Base-by-base conservation (phyloP, 2,113 vertebrate species). In the Apus apus region DNA sequence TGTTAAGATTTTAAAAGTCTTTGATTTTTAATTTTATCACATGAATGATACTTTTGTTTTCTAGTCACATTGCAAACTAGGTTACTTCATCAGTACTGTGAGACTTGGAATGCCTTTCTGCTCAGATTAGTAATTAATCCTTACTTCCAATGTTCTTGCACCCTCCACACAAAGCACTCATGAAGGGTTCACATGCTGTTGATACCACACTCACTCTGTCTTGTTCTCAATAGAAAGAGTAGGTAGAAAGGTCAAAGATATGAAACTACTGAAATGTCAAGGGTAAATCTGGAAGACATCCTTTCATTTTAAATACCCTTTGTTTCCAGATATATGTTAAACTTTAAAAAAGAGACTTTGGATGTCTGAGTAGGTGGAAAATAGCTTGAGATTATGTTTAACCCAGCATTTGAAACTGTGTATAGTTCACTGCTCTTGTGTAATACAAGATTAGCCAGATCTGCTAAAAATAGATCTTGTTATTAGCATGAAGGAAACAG, bases 211-310 rank as follows among this genome's bases (percentile, higher is more conserved):
- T 80, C 0, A 0, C 50, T 82, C 85, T 34, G 27, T 54, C 50
- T 62, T n/a, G 0, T 76, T 88, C 79, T 78, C 77, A 66, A 14
- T 50, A 32, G 34, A 17, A 48, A 53, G 80, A 86, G 74, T 12
- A 34, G 76, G 65, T 51, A 92, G 85, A 97, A 97, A 96, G 89
- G 89, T 94, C 93, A 96, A 68, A 95, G 81, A 91, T 82, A 91
- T 38, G 96, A 94, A 95, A 74, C 87, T 94, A 4, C 89, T 60
- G 71, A 97, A 95, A 96, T 96, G 94, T 96, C 93, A 96, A 82
- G 77, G 70, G 78, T 94, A 94, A 95, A 50, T 70, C 71, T 87
- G 58, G 50, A 89, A 85, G 81, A 50, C 5, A 26, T 91, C 74
- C 40, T 94, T 85, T 96, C 78, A 70, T 93, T 97, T 94, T 76